phyloP scores from a whole-genome alignment of 92 coral and sea anemone species.

The Plumapathes pennacea region DNA sequence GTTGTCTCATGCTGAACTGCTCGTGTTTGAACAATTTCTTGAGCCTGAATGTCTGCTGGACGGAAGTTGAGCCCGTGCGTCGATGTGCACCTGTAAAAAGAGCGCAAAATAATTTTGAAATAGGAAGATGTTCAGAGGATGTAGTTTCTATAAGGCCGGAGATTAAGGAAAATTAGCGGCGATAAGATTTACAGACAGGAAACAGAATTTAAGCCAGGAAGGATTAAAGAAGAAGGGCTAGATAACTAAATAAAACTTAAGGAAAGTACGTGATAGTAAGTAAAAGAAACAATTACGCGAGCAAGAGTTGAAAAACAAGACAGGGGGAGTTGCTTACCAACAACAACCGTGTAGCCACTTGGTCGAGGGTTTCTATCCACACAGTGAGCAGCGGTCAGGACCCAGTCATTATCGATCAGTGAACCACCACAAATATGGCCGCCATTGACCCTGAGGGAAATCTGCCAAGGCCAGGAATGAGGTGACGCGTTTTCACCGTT shows the following conservation, averaged over 20 bases:
- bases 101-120: too few species aligned
- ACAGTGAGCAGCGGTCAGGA: slow-evolving; percentile 67
- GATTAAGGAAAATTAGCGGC: too few species aligned
- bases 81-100: slow-evolving; percentile 54
- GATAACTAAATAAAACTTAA: too few species aligned
- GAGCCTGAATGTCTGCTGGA: slow-evolving; percentile 35
- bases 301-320: too few species aligned
- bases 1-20: slow-evolving; percentile 34
- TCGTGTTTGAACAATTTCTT: slow-evolving; percentile 37
- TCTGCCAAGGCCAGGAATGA: slow-evolving; percentile 70
- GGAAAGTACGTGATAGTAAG: too few species aligned
- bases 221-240: too few species aligned
- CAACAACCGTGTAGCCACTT: slow-evolving; percentile 52
- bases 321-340: too few species aligned
- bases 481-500: slow-evolving; percentile 52
- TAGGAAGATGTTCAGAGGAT: too few species aligned
- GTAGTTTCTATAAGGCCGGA: too few species aligned
- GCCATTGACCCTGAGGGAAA: slow-evolving; percentile 60
- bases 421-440: slow-evolving; percentile 73
- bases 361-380: slow-evolving; percentile 34
- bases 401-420: slow-evolving; percentile 50
- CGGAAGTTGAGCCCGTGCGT: slow-evolving; percentile 29
- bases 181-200: too few species aligned
- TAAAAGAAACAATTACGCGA: too few species aligned
- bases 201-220: too few species aligned